These are phyloP conservation scores for Pristionchus maxplancki DNA, from an alignment of 2,888 invertebrate species.

Conservation along the genomic window DNA sequence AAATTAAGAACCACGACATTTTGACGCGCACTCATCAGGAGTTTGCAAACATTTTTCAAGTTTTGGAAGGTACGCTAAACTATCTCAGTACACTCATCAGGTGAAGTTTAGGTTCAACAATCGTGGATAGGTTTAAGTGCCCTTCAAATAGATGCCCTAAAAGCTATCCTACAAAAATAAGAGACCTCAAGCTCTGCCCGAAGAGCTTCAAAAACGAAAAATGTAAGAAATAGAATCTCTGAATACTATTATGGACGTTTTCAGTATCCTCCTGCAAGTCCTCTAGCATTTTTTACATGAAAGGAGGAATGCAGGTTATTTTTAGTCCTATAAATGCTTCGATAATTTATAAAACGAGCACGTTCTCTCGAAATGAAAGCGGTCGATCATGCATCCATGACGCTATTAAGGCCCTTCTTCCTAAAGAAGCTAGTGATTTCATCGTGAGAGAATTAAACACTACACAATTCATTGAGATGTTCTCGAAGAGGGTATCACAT, in stretches of 20 bases:
- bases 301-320: not conserved
- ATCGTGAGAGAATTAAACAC: not conserved
- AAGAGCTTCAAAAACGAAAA: not conserved
- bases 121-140: not conserved
- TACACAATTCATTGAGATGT: not conserved
- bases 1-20: constrained; percentile 40
- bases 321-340: not conserved
- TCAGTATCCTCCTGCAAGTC: not conserved
- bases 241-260: too few relatives aligned
- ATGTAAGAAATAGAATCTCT: too few relatives aligned
- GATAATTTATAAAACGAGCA: too few relatives aligned
- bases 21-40: constrained; percentile 4
- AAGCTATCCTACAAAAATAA: not conserved
- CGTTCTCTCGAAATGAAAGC: too few relatives aligned
- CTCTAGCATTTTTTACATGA: not conserved
- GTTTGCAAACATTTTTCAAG: not conserved
- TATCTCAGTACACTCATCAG: not conserved
- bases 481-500: too few relatives aligned
- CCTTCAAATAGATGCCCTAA: not conserved
- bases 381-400: too few relatives aligned
- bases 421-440: not conserved
- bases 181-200: not conserved
- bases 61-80: not conserved
- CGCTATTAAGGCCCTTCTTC: not conserved
- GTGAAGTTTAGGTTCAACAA: not conserved